A percentile compares a stretch with the other conserved stretches of the same genome.
phyloP scores from a whole-genome alignment of 2,888 invertebrate species.

The Calameuta idolon region DNA sequence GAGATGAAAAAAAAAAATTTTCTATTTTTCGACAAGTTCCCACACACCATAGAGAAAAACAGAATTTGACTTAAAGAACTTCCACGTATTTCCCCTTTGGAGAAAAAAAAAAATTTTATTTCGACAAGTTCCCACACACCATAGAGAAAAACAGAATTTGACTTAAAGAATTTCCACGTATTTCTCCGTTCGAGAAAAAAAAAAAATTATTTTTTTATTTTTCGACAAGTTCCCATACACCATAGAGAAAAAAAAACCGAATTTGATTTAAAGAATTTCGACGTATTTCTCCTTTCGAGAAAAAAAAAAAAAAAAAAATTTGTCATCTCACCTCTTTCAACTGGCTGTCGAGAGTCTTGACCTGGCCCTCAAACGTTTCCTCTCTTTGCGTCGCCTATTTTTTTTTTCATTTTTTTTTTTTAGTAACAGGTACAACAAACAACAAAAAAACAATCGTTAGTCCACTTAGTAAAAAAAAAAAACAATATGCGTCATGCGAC shows the following conservation, averaged over 20 bases:
- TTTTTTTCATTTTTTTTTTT: conserved; percentile 44
- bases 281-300: neutral
- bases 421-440: conserved; percentile 40
- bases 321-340: conserved; percentile 87
- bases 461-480: neutral
- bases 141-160: too few relatives aligned
- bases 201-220: too few relatives aligned
- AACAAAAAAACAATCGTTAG: conserved; percentile 12
- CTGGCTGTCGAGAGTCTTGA: conserved; percentile 89
- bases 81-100: too few relatives aligned
- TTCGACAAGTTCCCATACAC: too few relatives aligned
- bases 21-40: too few relatives aligned
- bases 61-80: too few relatives aligned
- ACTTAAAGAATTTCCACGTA: too few relatives aligned
- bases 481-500: neutral
- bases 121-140: neutral
- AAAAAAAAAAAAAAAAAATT: neutral
- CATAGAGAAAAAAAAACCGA: too few relatives aligned
- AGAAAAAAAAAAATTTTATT: neutral
- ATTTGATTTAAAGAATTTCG: too few relatives aligned
- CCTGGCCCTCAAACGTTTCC: conserved; percentile 92
- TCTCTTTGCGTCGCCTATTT: conserved; percentile 93
- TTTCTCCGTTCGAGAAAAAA: too few relatives aligned
- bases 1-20: too few relatives aligned
- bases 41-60: neutral